Evolutionary conservation across 2,888 invertebrate genomes (phyloP).

Genomic region (Alentia gelatinosa): DNA sequence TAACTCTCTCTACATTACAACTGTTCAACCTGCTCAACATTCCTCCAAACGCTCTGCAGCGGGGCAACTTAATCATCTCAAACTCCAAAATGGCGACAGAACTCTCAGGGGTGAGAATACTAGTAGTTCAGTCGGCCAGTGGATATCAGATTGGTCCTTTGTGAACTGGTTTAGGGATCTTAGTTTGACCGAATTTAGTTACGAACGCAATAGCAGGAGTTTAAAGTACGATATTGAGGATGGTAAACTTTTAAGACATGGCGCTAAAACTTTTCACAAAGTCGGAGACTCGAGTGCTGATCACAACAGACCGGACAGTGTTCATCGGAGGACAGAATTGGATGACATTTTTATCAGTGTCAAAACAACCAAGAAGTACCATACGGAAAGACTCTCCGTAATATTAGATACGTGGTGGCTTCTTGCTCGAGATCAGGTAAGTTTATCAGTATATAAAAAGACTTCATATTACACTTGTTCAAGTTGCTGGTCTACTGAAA

Average conservation of each 20-base stretch:
- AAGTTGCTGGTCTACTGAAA: too few relatives aligned
- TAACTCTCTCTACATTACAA: background rate
- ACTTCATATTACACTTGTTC: too few relatives aligned
- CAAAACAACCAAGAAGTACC: conserved; percentile 50
- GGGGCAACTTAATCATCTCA: background rate
- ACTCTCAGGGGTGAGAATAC: background rate
- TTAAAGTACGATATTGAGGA: background rate
- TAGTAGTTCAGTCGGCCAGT: background rate
- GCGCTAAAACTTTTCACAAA: background rate
- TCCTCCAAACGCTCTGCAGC: background rate
- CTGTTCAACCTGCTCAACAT: background rate
- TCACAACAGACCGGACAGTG: background rate
- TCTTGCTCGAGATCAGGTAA: conserved; percentile 36
- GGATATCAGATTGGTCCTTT: background rate
- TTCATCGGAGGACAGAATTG: background rate
- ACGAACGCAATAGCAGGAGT: background rate
- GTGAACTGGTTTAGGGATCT: background rate
- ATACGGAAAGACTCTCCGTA: background rate
- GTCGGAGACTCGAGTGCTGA: background rate
- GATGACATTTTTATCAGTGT: conserved; percentile 55
- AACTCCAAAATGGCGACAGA: background rate
- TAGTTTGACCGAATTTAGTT: background rate
- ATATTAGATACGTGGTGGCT: conserved; percentile 42
- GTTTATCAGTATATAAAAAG: too few relatives aligned
- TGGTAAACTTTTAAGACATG: background rate